Evolutionary conservation across 2,113 vertebrate genomes (phyloP), one percentile per base, ranked within the genome.

Genomic region (Xiphophorus maculatus): DNA sequence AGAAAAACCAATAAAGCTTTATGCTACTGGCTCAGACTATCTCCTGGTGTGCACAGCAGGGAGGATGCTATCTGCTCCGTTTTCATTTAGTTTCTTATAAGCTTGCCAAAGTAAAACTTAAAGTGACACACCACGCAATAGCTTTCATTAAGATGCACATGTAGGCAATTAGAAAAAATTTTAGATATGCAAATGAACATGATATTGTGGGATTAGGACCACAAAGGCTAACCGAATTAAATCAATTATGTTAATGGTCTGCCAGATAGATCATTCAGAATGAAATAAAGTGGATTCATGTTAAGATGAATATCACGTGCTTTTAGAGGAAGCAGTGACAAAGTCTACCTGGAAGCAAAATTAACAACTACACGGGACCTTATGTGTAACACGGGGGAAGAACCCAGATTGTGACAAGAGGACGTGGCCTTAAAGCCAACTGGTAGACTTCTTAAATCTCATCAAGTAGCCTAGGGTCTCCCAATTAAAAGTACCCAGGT

Each of bases 1-100:
- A 82, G 74, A 17, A 71, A 63, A 71, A 73, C 69, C 22, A 76
- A 79, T 76, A 61, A 82, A 72, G 69, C 77, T 81, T 79, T 37
- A 74, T 32, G 77, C 48, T 66, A 72, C 40, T 6, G 40, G 51
- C 51, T 58, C 51, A 58, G 71, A 78, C 81, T 54, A 81, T 71
- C 74, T 71, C 77, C 70, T 79, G 78, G 29, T 68, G 81, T 66
- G 68, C 73, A 75, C 77, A 11, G 74, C 44, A 62, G 44, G 51
- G 60, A 7, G 35, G 15, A 15, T 0, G 0, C 29, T 11, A 37
- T 29, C 22, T 22, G 42, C 64, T 71, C 60, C 44, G 81, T 79
- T 79, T 66, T 76, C 42, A 67, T 75, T 81, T 63, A 68, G 54
- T 71, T 58, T 73, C 71, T 63, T 63, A 69, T 71, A 69, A 14